Evolutionary conservation across 2,797 vertebrate genomes (phyloP).

Genomic region (Cichlasoma orientale): DNA sequence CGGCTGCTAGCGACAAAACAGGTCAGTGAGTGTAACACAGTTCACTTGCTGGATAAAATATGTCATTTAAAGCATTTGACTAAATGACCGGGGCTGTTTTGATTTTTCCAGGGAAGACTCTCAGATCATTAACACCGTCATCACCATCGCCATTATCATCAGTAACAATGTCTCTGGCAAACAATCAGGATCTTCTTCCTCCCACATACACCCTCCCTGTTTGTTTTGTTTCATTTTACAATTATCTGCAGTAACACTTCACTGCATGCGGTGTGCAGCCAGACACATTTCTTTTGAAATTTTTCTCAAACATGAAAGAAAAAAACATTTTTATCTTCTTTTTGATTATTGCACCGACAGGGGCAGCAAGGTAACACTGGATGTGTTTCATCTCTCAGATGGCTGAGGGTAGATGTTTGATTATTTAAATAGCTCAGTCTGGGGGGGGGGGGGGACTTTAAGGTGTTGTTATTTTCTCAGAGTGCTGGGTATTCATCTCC

Average conservation of each 20-base stretch:
- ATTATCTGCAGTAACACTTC: background rate
- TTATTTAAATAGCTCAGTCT: conserved; percentile 31
- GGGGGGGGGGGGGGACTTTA: background rate
- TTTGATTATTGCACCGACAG: conserved; percentile 4
- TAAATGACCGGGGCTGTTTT: background rate
- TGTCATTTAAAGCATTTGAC: background rate
- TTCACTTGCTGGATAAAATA: background rate
- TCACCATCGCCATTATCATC: background rate
- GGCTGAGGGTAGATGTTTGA: conserved; percentile 24
- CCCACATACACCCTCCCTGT: background rate
- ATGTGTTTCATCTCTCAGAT: conserved; percentile 5
- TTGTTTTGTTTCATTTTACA: conserved; percentile 9
- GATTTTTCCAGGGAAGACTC: background rate
- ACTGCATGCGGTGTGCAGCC: background rate
- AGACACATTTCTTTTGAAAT: background rate
- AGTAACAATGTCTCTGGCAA: background rate
- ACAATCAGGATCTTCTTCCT: background rate
- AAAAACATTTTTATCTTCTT: background rate
- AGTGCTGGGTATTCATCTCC: conserved; percentile 35
- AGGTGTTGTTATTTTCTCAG: conserved; percentile 38
- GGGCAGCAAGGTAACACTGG: conserved; percentile 2
- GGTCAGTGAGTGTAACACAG: background rate
- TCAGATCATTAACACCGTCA: background rate
- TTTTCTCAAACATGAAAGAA: background rate
- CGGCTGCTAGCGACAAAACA: background rate